Evolutionary conservation across 2,797 vertebrate genomes (phyloP).

Genomic region (Peromyscus aztecus): DNA sequence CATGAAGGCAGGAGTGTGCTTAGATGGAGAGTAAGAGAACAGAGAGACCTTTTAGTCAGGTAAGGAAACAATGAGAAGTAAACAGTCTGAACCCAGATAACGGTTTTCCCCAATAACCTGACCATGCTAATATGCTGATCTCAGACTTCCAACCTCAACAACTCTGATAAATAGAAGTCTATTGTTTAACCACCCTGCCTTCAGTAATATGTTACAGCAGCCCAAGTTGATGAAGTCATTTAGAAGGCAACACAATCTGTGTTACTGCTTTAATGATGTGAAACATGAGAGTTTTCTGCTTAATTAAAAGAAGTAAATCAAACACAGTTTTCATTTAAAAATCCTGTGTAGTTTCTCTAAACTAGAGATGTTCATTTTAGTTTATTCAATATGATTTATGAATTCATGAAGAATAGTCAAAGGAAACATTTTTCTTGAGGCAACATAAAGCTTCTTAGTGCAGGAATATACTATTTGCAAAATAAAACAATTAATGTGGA

Average conservation of each 20-base stretch:
- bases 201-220: background rate
- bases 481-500: background rate
- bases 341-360: conserved; percentile 42
- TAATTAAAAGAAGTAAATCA: conserved; percentile 69
- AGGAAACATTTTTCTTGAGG: conserved; percentile 45
- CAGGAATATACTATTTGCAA: background rate
- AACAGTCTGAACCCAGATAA: background rate
- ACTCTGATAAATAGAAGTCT: background rate
- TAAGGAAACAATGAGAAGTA: background rate
- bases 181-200: background rate
- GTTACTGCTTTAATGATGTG: conserved; percentile 46
- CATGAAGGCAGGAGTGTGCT: too few species aligned
- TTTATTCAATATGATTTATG: conserved; percentile 68
- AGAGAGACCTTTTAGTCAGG: background rate
- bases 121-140: background rate
- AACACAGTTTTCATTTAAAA: conserved; percentile 69
- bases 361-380: conserved; percentile 66
- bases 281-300: conserved; percentile 18
- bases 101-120: background rate
- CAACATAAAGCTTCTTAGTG: background rate
- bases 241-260: conserved; percentile 19
- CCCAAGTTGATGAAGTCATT: conserved; percentile 7
- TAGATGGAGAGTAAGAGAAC: background rate
- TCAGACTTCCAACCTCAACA: background rate
- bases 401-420: conserved; percentile 62